These are phyloP conservation scores for Zootermopsis nevadensis DNA, from an alignment of 2,888 invertebrate species.

Conservation along the genomic window DNA sequence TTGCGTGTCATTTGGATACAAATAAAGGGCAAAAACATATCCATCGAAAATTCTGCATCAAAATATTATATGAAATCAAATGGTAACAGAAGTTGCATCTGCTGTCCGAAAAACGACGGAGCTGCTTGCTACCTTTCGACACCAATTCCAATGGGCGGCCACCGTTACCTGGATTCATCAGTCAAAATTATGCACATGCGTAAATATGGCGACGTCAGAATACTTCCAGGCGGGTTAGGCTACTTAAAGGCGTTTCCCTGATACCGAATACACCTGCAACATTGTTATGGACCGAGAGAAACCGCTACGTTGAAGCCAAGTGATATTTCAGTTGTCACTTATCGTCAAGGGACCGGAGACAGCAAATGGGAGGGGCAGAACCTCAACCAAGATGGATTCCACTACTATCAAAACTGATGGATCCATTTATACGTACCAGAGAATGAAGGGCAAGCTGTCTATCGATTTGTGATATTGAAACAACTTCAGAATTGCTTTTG, in stretches of 20 bases:
- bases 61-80: no score
- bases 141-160: no score
- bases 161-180: no score
- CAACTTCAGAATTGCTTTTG: background rate
- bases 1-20: no score
- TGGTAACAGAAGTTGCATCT: no score
- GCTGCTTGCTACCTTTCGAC: no score
- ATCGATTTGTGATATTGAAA: background rate
- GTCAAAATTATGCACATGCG: no score
- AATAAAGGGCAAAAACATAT: no score
- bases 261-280: background rate
- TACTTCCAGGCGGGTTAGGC: background rate
- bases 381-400: constrained; percentile 28
- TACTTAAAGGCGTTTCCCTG: constrained; percentile 27
- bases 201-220: background rate
- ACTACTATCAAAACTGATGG: constrained; percentile 35
- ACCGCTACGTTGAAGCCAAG: background rate
- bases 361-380: constrained; percentile 30
- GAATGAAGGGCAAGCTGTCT: background rate
- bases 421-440: constrained; percentile 26
- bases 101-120: no score
- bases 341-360: constrained; percentile 34
- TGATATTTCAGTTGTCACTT: constrained; percentile 32
- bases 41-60: no score
- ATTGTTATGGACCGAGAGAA: constrained; percentile 2